Conservation (phyloP, 2,113 vertebrate genomes). For the Campylorhamphus procurvoides region DNA sequence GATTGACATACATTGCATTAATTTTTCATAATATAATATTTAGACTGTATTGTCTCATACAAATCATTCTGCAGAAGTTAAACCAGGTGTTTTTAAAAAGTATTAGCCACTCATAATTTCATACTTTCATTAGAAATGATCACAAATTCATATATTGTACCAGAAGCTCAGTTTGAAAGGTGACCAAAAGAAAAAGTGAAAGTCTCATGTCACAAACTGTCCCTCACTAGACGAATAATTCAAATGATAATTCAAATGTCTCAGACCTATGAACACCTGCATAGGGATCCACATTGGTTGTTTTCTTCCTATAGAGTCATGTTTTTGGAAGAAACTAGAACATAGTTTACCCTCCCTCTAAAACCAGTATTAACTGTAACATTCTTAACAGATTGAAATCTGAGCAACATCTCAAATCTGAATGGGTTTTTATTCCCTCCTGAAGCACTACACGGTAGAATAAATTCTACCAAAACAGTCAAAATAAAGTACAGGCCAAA, state of each 20-base stretch:
- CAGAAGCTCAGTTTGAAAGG: not conserved
- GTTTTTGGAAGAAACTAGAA: not conserved
- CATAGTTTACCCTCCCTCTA: not conserved
- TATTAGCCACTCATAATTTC: not conserved
- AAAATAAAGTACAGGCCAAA: not conserved
- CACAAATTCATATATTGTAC: not conserved
- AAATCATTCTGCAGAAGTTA: not conserved
- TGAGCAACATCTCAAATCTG: not conserved
- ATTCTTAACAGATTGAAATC: not conserved
- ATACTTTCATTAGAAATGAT: not conserved
- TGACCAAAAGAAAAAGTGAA: not conserved
- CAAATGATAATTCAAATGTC: not conserved
- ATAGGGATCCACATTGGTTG: not conserved
- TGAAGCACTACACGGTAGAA: not conserved
- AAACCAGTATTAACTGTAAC: not conserved
- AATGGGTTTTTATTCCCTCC: not conserved
- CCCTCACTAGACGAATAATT: not conserved
- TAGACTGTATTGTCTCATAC: not conserved
- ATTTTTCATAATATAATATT: not conserved
- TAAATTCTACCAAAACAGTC: not conserved
- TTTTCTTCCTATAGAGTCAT: not conserved
- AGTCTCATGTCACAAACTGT: not conserved
- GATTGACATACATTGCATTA: not conserved
- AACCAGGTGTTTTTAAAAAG: not conserved
- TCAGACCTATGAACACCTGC: not conserved